Base-by-base conservation (phyloP, 2,888 invertebrate genomes). In the Ypsolopha scabrella region DNA sequence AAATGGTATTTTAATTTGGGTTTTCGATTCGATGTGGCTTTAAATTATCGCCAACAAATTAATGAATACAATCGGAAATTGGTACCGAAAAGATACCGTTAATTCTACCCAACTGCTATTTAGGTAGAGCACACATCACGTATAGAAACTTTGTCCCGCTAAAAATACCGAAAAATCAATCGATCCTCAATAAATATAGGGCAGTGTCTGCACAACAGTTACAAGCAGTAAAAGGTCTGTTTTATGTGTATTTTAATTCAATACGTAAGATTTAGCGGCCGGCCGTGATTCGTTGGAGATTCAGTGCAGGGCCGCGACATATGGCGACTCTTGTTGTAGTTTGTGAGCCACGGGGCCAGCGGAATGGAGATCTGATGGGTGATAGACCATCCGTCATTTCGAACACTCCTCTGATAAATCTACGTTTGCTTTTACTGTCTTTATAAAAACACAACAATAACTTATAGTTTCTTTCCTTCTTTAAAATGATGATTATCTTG, bases 261-360 rank as follows among this genome's bases (percentile, higher is more conserved):
- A 58, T 58, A 58, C 58, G 53, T 58, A 59, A 65, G 67, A 70
- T 67, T 63, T 66, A 68, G 58, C 58, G 60, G 54, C 48, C 44
- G 55, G 54, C 24, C 55, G n/a, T 11, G 53, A 55, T 59, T 68
- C 63, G 65, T 70, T 68, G 60, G 24, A 63, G 68, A 80, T 77
- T 75, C 75, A 68, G 74, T 68, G 60, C 75, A 60, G 62, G 66
- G 53, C 55, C 60, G 70, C 70, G 67, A 63, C 80, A 80, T 70
- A 73, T 80, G 80, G 68, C 66, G 54, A 56, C 67, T 63, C 72
- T 70, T 72, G 72, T 76, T 72, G 73, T 66, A 69, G 65, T 71
- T 65, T 62, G 66, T 63, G 63, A 64, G 38, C 38, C 13, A 37
- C 14, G 14, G 24, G 48, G 48, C 38, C 10, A 37, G 8, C 10